Conservation (phyloP, 2,797 vertebrate genomes). For the Rhynchotus rufescens region DNA sequence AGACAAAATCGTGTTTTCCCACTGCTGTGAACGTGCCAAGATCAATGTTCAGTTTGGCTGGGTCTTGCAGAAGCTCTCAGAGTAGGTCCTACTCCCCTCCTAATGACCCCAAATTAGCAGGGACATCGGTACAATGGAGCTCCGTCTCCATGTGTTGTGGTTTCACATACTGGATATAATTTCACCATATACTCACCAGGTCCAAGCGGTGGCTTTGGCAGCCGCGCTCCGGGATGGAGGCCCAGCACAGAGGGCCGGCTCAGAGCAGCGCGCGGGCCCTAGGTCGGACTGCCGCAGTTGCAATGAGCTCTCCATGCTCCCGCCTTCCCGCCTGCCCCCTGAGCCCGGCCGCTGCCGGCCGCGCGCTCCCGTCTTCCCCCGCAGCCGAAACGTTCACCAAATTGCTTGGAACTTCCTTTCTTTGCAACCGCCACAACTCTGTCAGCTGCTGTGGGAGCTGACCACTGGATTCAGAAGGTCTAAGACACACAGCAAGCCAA, state of each 20-base stretch:
- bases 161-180: neutral
- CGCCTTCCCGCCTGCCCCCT: neutral
- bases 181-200: neutral
- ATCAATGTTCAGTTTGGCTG: slow-evolving; percentile 13
- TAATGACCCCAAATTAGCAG: neutral
- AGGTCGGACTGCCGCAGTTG: neutral
- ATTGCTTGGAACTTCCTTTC: neutral
- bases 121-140: neutral
- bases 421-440: neutral
- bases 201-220: neutral
- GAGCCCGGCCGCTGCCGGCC: neutral
- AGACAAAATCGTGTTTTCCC: neutral
- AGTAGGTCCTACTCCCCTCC: neutral
- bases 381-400: neutral
- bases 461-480: neutral
- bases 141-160: neutral
- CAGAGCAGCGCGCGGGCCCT: slow-evolving; percentile 1
- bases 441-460: neutral
- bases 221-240: neutral
- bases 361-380: neutral
- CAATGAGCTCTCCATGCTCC: neutral
- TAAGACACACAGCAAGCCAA: neutral
- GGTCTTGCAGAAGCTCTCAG: neutral
- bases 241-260: neutral
- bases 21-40: neutral